Evolutionary conservation across 2,113 vertebrate genomes (phyloP), one percentile per base, ranked within the genome.

Genomic region (Brachionichthys hirsutus): DNA sequence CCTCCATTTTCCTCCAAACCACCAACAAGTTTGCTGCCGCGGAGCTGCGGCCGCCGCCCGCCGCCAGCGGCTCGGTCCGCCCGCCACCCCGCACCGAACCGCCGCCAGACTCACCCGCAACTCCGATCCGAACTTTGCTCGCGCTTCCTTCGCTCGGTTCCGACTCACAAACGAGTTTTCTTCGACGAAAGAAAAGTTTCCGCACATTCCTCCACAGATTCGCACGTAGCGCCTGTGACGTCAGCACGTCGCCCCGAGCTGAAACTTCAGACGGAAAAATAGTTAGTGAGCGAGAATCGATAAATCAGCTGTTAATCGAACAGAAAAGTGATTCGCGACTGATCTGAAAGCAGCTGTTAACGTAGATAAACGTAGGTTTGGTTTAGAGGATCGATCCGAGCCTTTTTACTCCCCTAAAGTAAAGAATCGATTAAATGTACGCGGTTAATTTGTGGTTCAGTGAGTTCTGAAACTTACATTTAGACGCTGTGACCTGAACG

Each of bases 121-220:
- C 17, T 54, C 45, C 1, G 49, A 1, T 44, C 36, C 57, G 3
- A 17, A 83, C 66, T 72, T 69, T 3, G 0, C 0, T 5, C 14
- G 0, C 53, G 24, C 61, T 60, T 57, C 14, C 15, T 1, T 14
- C 3, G 38, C 56, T 65, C 78, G 48, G 5, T 10, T 0, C 50
- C 2, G 17, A 12, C 63, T 18, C 13, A 7, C 0, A 10, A 45
- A 15, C 16, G 36, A 12, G 64, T 56, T 69, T 36, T 18, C 60
- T 54, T 73, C 51, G 62, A 73, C 74, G 65, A 64, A 30, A 48
- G 75, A 59, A 80, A 62, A 80, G 84, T 85, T 91, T 90, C 87
- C 87, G 87, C 91, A 93, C 93, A 95, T 95, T 95, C 93, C 94
- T 92, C 10, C 90, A 94, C 94, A 94, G 85, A 65, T 82, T 36